Evolutionary conservation across 2,797 vertebrate genomes (phyloP).

Genomic region (Tenualosa thibaudeaui): DNA sequence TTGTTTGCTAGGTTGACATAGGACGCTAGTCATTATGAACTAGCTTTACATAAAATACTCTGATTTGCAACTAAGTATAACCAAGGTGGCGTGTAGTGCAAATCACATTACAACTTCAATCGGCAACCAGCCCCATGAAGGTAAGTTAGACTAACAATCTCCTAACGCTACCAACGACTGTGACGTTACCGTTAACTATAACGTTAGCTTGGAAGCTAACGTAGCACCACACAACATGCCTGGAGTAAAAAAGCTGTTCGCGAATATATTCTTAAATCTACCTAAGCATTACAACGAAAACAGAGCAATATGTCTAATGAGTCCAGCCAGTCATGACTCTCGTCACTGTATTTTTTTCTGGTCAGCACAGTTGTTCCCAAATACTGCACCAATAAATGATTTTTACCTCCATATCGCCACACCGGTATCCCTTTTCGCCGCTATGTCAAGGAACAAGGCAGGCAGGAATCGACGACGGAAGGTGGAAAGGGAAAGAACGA

Average conservation of each 20-base stretch:
- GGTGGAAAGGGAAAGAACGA: background rate
- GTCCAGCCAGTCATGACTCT: background rate
- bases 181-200: background rate
- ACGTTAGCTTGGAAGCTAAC: background rate
- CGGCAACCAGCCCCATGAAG: background rate
- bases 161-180: background rate
- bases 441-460: background rate
- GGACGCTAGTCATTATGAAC: background rate
- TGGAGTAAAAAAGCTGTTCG: background rate
- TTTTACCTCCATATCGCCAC: conserved; percentile 19
- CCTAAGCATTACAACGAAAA: background rate
- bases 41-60: background rate
- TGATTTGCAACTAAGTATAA: background rate
- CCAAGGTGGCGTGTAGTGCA: too few species aligned
- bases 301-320: background rate
- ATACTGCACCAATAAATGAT: background rate
- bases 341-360: background rate
- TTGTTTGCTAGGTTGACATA: background rate
- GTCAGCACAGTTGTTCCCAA: background rate
- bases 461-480: background rate
- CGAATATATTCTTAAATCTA: background rate
- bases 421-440: background rate
- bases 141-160: background rate
- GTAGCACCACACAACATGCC: background rate
- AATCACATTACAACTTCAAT: background rate